These are phyloP conservation scores for Agrochola litura DNA, from an alignment of 2,888 invertebrate species.

Conservation along the genomic window DNA sequence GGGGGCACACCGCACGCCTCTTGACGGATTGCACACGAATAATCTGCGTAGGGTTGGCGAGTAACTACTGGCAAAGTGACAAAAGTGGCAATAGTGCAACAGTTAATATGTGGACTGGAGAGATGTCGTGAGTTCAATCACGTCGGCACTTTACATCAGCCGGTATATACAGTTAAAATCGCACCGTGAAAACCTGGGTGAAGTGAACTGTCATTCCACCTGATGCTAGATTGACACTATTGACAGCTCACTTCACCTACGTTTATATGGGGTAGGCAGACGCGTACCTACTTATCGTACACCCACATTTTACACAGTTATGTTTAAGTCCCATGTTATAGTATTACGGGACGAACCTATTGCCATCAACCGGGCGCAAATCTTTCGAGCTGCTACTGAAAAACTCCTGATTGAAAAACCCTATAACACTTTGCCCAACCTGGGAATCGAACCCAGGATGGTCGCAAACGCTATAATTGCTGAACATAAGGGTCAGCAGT, in stretches of 20 bases:
- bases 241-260: background rate
- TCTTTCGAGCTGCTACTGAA: background rate
- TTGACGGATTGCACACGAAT: conserved; percentile 54
- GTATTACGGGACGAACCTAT: background rate
- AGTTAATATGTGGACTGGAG: background rate
- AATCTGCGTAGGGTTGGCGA: conserved; percentile 35
- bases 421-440: too few relatives aligned
- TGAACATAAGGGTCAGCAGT: background rate
- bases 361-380: background rate
- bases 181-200: too few relatives aligned
- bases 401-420: background rate
- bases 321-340: background rate
- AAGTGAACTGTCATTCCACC: too few relatives aligned
- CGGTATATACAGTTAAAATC: background rate
- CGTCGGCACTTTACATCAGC: background rate
- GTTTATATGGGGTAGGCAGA: background rate
- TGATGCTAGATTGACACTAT: background rate
- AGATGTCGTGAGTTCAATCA: background rate
- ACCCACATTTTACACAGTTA: background rate
- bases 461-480: too few relatives aligned
- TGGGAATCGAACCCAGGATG: background rate
- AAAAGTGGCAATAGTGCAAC: background rate
- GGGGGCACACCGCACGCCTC: conserved; percentile 29
- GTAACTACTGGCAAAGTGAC: background rate
- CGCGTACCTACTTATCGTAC: background rate